Conservation (phyloP, 1,140 invertebrate genomes). For the Micrasema longulum region DNA sequence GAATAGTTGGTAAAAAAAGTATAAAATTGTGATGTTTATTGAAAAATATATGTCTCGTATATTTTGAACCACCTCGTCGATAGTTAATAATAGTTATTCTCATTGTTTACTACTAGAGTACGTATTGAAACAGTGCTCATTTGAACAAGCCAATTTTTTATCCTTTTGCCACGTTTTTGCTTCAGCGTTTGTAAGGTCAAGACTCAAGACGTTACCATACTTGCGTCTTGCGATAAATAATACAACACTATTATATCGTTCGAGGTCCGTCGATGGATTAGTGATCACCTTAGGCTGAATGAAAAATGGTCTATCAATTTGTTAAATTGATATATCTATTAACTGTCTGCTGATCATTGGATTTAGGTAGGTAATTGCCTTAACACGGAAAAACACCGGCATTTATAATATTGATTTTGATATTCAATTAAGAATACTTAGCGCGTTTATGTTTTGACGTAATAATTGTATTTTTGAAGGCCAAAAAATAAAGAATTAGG, state of each 20-base stretch:
- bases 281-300: not conserved
- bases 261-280: too few relatives aligned
- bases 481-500: too few relatives aligned
- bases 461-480: too few relatives aligned
- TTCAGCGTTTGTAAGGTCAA: slow-evolving; percentile 28
- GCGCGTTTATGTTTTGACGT: too few relatives aligned
- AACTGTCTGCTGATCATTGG: not conserved
- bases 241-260: too few relatives aligned
- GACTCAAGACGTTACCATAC: not conserved
- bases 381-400: too few relatives aligned
- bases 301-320: slow-evolving; percentile 29
- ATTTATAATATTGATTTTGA: too few relatives aligned
- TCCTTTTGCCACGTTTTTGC: slow-evolving; percentile 26
- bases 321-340: slow-evolving; percentile 17
- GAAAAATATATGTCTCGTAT: too few relatives aligned
- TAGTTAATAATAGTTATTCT: slow-evolving; percentile 27
- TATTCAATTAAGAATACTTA: too few relatives aligned
- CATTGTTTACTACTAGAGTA: slow-evolving; percentile 29
- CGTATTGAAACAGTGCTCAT: slow-evolving; percentile 20
- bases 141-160: slow-evolving; percentile 5
- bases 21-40: too few relatives aligned
- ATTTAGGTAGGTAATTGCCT: too few relatives aligned
- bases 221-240: not conserved
- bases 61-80: slow-evolving; percentile 2
- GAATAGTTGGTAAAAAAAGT: too few relatives aligned